Evolutionary conservation across 2,797 vertebrate species (phyloP).

Genomic region (Diceros bicornis): DNA sequence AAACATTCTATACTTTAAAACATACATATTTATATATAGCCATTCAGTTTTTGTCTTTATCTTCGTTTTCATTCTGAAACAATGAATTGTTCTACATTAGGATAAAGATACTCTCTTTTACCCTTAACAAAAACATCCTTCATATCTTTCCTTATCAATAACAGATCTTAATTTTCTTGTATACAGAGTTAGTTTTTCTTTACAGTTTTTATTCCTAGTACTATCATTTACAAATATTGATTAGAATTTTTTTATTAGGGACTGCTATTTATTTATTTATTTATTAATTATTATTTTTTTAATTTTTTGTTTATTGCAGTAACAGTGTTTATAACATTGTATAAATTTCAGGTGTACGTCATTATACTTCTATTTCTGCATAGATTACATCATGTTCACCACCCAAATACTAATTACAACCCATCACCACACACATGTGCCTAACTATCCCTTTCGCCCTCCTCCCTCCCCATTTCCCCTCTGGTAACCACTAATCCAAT

Average conservation of each 20-base stretch:
- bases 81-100: not conserved
- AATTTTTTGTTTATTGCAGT: too few relatives aligned
- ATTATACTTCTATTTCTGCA: too few relatives aligned
- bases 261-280: too few relatives aligned
- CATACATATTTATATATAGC: not conserved
- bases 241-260: not conserved
- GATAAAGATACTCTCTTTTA: not conserved
- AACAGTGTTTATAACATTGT: too few relatives aligned
- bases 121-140: not conserved
- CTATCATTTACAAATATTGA: not conserved
- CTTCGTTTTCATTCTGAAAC: not conserved
- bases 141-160: not conserved
- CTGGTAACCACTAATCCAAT: too few relatives aligned
- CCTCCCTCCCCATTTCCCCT: too few relatives aligned
- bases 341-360: too few relatives aligned
- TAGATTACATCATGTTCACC: too few relatives aligned
- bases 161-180: not conserved
- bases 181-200: not conserved
- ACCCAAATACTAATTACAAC: too few relatives aligned
- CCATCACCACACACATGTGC: too few relatives aligned
- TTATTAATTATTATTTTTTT: too few relatives aligned
- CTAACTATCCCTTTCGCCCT: too few relatives aligned
- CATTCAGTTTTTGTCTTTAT: not conserved
- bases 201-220: not conserved
- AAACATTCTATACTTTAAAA: not conserved